Base-by-base conservation (phyloP, 2,888 invertebrate genomes). In the Melolontha melolontha region DNA sequence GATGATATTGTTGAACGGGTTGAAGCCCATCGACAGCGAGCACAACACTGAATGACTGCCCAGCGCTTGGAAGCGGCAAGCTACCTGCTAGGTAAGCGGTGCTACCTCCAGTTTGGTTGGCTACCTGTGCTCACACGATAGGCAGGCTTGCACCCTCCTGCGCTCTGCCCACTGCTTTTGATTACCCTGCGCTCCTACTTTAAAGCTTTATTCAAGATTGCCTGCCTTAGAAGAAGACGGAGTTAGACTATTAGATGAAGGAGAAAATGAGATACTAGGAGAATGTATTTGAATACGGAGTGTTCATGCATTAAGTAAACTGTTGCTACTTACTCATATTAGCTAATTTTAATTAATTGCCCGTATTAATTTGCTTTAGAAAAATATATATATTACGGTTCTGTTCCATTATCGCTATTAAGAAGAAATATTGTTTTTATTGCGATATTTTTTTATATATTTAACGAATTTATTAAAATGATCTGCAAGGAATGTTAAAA, bases 1-100 rank as follows among this genome's bases (percentile, higher is more conserved):
- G 47, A 49, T 54, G 65, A 40, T 55, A 52, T 66, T 50, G 55
- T 66, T 66, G 66, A 55, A 70, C 72, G 72, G 74, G 74, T 77
- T 78, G 77, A 82, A 82, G 83, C 82, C 81, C 80, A 81, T 77
- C 79, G 78, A 75, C 79, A 76, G 82, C 82, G 79, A 81, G 80
- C 83, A 81, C 81, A 78, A 82, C 83, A 82, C 81, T 81, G 83
- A 84, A 83, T 83, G 83, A 83, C 79, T 80, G 79, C 80, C 75
- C 79, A 77, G 74, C 74, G 75, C 74, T 74, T 73, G 75, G 75
- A 72, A 75, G 78, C 77, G 49, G 68, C 68, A 47, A 76, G 79
- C 80, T 81, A 80, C 81, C 80, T 80, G 80, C 76, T 80, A 80
- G 81, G 81, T 81, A 79, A 80, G 76, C 78, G 76, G 75, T 77